phyloP scores from a whole-genome alignment of 2,797 vertebrate genomes.

The Myiotriccus ornatus region DNA sequence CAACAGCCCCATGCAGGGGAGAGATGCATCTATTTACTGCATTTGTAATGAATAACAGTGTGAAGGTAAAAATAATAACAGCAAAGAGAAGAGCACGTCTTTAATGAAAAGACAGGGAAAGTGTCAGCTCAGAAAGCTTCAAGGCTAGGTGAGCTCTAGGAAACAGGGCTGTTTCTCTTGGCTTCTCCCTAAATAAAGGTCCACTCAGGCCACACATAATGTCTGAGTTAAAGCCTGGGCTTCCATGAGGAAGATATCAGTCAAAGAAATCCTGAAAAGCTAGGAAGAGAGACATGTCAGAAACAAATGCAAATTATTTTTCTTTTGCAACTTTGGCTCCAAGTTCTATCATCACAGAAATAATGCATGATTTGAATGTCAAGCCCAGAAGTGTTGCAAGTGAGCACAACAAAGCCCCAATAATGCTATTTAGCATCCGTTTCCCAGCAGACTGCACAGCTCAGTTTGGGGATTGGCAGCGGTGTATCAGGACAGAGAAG shows the following conservation, averaged over 20 bases:
- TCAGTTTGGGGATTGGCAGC: not conserved
- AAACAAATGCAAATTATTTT: not conserved
- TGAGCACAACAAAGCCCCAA: not conserved
- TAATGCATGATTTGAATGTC: not conserved
- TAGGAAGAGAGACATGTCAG: not conserved
- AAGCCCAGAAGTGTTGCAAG: not conserved
- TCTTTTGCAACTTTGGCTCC: not conserved
- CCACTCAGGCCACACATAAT: not conserved
- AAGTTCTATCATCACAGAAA: not conserved
- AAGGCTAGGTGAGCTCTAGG: not conserved
- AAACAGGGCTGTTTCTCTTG: not conserved
- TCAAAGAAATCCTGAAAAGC: not conserved
- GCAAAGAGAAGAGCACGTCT: not conserved
- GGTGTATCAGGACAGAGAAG: not conserved
- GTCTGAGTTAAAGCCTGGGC: not conserved
- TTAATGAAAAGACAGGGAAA: not conserved
- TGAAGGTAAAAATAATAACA: slow-evolving; percentile 16
- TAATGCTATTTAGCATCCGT: not conserved
- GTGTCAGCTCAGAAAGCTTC: not conserved
- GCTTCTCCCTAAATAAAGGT: not conserved
- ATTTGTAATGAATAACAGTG: not conserved
- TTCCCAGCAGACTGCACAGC: not conserved
- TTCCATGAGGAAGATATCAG: not conserved
- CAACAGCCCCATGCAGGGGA: not conserved
- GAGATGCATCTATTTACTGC: not conserved